Conservation (phyloP, 2,888 invertebrate genomes). For the Aethes cnicana region DNA sequence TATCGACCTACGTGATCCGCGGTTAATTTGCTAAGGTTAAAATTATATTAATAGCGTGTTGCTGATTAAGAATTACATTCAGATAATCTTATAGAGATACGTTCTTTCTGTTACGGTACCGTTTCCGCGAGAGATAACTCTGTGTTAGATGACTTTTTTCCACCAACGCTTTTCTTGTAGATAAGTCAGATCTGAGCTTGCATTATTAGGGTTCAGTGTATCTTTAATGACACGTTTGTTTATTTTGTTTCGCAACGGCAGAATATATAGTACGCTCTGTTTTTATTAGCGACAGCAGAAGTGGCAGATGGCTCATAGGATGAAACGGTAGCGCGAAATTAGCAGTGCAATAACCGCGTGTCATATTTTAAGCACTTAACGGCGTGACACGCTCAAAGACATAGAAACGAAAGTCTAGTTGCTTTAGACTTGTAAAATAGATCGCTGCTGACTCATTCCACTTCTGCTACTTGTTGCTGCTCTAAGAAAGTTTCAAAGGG, state of each 20-base stretch:
- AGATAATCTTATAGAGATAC: too few relatives aligned
- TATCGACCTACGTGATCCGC: too few relatives aligned
- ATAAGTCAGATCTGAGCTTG: not conserved
- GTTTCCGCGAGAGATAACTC: too few relatives aligned
- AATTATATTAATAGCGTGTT: too few relatives aligned
- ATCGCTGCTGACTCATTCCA: constrained; percentile 2
- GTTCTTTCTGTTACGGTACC: too few relatives aligned
- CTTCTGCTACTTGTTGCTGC: too few relatives aligned
- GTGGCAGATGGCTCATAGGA: constrained; percentile 48
- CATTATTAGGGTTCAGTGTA: constrained; percentile 36
- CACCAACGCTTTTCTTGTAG: not conserved
- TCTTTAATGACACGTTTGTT: constrained; percentile 32
- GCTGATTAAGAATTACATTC: too few relatives aligned
- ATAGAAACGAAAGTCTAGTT: not conserved
- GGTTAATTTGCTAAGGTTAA: too few relatives aligned
- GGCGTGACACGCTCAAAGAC: constrained; percentile 37
- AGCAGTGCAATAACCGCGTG: constrained; percentile 59
- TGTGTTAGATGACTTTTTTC: too few relatives aligned
- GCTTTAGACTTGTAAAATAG: not conserved
- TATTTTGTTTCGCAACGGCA: constrained; percentile 40
- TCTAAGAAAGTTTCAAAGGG: too few relatives aligned
- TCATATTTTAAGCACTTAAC: constrained; percentile 62
- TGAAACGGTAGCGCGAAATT: constrained; percentile 58
- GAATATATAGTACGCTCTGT: constrained; percentile 43
- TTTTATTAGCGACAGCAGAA: constrained; percentile 42